Base-by-base conservation (phyloP, 2,113 vertebrate genomes). In the Dromiciops gliroides region DNA sequence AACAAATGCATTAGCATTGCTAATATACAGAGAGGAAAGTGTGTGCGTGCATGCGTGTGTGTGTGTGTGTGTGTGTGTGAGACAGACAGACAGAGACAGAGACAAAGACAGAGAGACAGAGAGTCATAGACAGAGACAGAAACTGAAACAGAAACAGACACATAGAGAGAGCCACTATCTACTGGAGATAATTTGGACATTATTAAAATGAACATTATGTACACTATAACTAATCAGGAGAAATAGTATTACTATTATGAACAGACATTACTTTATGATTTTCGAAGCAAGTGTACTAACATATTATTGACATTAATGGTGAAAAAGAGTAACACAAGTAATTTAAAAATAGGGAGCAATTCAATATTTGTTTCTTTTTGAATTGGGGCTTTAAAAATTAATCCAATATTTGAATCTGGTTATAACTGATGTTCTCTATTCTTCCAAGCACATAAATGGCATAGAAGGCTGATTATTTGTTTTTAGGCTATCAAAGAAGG, bases 31-130 rank as follows among this genome's bases (percentile, higher is more conserved):
- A 56, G 53, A 28, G 53, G 31, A 56, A 56, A 56, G 25, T 56
- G 26, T 56, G 26, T 56, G 8, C 26, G 24, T 53, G 23, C 8
- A 1, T 53, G 4, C 26, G 52, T 0, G 19, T 51, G 24, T 44
- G 91, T 8, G 50, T 16, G 95, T 19, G 94, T 67, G 92, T 7
- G n/a, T n/a, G n/a, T n/a, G n/a, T n/a, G n/a, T n/a, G n/a, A 94
- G 12, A 91, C 6, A 92, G 4, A 88, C 19, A 88, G 47, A 75
- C 48, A 89, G 37, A 60, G 25, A 31, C 14, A 51, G 16, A 53
- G 19, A 16, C 0, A 56, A 0, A 90, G 14, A 53, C 6, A 56
- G 24, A 53, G 52, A 53, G 24, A 53, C 24, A 56, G 7, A 56
- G 7, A 60, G 3, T n/a, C n/a, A n/a, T n/a, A 60, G 0, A 60